Evolutionary conservation across 1,140 invertebrate genomes (phyloP), one percentile per base, ranked within the genome.

Genomic region (Theocolax elegans): DNA sequence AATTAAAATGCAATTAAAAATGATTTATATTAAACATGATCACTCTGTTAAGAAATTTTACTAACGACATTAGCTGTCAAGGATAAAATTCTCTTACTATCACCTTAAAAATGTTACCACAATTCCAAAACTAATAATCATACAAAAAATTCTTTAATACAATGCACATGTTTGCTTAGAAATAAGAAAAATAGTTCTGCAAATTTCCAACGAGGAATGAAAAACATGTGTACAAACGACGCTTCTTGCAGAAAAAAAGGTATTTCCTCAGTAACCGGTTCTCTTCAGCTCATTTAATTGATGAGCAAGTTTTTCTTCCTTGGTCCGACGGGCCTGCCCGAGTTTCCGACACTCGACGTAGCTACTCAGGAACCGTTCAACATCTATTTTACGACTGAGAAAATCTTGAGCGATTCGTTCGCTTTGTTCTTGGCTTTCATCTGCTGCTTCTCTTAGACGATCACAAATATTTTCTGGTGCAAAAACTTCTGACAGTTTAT

Each of bases 401-500:
- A 94, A 94, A 72, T 90, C 86, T 67, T 94, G 92, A 0, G 92
- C 92, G 51, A 94, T 90, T 56, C 83, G 82, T 76, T 95, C 93
- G 67, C 92, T 92, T 65, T 92, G 89, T 67, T 90, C 90, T 75
- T 95, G 92, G 21, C 91, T 91, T 70, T 88, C 88, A 40, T 90
- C 85, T 0, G 91, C 91, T 0, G 91, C 88, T 51, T 85, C 79
- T 67, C 86, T 84, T 29, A 92, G 71, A 69, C 86, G 88, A 78
- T 93, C 91, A 76, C 91, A 88, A 71, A 94, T 93, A 73, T 91
- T 88, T 72, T 91, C 88, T 0, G 93, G 92, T 13, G 90, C 88
- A 77, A 92, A 94, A 72, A 89, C 89, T 67, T 92, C 90, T 0
- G 91, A 90, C 48, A 93, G 81, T 75, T 89, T 89, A 74, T 91